Evolutionary conservation across 35 echinoderm and acorn worm species (phyloP).

Genomic region (Heliocidaris erythrogramma): DNA sequence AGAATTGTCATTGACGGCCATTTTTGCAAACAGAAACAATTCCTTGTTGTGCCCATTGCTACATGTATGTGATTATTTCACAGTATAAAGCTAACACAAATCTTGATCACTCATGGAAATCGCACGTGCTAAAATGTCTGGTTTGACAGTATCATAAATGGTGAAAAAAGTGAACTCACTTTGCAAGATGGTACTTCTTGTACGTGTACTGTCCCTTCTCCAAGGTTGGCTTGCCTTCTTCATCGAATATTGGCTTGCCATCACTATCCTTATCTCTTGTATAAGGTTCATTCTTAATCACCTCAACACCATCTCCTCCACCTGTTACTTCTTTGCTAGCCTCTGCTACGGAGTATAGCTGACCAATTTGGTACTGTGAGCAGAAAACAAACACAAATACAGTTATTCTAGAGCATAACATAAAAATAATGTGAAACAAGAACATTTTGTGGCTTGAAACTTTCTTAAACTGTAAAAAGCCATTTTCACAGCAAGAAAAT

Average conservation of each 20-base stretch:
- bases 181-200: constrained; percentile 89
- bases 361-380: constrained; percentile 84
- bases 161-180: background rate
- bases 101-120: no score
- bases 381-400: background rate
- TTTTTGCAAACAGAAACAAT: no score
- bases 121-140: no score
- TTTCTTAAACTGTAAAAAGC: no score
- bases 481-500: no score
- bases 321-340: constrained; percentile 93
- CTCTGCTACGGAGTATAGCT: constrained; percentile 82
- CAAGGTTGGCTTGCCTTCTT: background rate
- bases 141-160: no score
- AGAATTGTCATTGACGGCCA: no score
- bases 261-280: background rate
- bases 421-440: no score
- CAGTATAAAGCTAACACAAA: no score
- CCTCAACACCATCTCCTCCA: constrained; percentile 91
- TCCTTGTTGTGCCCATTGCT: no score
- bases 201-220: constrained; percentile 83
- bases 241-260: background rate
- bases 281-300: constrained; percentile 74
- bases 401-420: background rate
- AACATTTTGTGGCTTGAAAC: no score
- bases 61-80: no score